phyloP scores from a whole-genome alignment of 2,113 vertebrate genomes.

The Elaphurus davidianus region DNA sequence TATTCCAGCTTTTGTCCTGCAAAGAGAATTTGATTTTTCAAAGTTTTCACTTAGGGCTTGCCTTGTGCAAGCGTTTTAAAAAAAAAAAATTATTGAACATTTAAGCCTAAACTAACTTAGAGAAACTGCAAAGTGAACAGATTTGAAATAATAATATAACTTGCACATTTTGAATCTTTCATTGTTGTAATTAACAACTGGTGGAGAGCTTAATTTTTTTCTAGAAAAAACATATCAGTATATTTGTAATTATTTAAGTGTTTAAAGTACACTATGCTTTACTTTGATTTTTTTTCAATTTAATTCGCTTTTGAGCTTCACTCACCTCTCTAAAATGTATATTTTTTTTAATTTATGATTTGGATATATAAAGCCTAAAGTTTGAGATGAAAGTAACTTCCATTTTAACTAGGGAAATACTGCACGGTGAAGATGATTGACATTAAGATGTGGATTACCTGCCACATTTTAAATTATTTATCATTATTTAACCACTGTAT shows the following conservation, averaged over 20 bases:
- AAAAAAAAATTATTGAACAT: neutral
- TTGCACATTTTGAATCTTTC: neutral
- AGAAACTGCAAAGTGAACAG: neutral
- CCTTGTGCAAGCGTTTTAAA: neutral
- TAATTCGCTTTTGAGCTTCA: neutral
- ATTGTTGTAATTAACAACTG: neutral
- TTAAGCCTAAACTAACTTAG: neutral
- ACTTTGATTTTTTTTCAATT: neutral
- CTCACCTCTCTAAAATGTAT: neutral
- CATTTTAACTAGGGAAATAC: neutral
- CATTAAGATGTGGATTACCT: conserved; percentile 23
- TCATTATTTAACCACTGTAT: conserved; percentile 63
- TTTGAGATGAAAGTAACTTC: conserved; percentile 10
- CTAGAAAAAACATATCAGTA: neutral
- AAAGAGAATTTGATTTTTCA: neutral
- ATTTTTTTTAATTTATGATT: neutral
- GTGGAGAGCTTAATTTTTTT: neutral
- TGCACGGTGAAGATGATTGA: neutral
- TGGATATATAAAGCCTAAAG: neutral
- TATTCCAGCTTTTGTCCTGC: neutral
- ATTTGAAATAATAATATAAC: neutral
- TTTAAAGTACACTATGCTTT: neutral
- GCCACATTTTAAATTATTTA: conserved; percentile 63
- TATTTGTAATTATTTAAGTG: neutral
- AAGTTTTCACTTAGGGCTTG: neutral